Evolutionary conservation across 2,888 invertebrate genomes (phyloP).

Genomic region (Euproctis similis): DNA sequence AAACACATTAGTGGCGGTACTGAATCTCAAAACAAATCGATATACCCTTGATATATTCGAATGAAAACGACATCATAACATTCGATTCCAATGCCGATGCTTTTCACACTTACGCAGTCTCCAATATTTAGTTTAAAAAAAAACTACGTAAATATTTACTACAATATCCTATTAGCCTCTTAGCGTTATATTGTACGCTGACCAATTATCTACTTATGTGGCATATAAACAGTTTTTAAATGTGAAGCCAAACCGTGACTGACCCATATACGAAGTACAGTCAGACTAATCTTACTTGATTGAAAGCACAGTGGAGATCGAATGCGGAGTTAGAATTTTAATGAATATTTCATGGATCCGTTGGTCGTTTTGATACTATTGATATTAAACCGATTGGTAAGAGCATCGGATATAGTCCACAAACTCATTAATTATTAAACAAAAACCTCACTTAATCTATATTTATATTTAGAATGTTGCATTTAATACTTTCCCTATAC

Average conservation of each 20-base stretch:
- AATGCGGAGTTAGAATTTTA: slow-evolving; percentile 52
- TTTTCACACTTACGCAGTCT: background rate
- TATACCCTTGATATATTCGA: too few relatives aligned
- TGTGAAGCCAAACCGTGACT: slow-evolving; percentile 40
- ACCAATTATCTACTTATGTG: slow-evolving; percentile 9
- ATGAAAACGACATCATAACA: too few relatives aligned
- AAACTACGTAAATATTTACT: background rate
- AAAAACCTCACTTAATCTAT: too few relatives aligned
- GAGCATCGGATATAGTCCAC: too few relatives aligned
- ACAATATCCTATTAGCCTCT: background rate
- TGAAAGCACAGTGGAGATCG: slow-evolving; percentile 40
- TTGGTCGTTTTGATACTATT: slow-evolving; percentile 13
- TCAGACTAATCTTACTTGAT: slow-evolving; percentile 42
- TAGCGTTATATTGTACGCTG: slow-evolving; percentile 1
- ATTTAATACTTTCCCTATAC: too few relatives aligned
- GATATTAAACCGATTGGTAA: slow-evolving; percentile 9
- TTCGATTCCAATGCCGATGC: background rate
- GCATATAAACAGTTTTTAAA: slow-evolving; percentile 23
- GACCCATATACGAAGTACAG: slow-evolving; percentile 53
- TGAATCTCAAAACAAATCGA: too few relatives aligned
- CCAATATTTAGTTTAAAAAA: background rate
- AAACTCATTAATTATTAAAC: too few relatives aligned
- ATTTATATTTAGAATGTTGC: too few relatives aligned
- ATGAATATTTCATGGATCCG: slow-evolving; percentile 37
- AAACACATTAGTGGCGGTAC: too few relatives aligned